A percentile compares a stretch with the other conserved stretches of the same genome.
Evolutionary conservation across 1,140 invertebrate species (phyloP).

Genomic region (Pogonomyrmex californicus): DNA sequence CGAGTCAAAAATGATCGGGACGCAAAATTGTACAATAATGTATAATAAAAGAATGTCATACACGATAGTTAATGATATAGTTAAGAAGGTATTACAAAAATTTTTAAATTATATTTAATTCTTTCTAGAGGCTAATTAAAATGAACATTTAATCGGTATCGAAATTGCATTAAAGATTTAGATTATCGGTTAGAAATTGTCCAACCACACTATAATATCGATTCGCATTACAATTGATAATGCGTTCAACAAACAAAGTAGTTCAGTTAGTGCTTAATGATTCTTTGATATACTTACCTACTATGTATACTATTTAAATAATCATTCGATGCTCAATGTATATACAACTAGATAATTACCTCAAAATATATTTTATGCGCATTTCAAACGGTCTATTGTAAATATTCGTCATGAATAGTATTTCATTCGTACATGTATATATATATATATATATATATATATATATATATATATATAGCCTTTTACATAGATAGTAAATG

Average conservation of each 20-base stretch:
- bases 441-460: too few species aligned
- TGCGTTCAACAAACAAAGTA: too few species aligned
- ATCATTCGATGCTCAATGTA: neutral
- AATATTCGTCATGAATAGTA: neutral
- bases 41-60: neutral
- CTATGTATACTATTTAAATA: neutral
- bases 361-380: slow-evolving; percentile 12
- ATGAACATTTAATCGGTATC: too few species aligned
- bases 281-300: neutral
- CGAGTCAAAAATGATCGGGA: neutral
- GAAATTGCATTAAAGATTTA: too few species aligned
- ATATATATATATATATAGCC: neutral
- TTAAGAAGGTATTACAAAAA: neutral
- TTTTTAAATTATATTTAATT: neutral
- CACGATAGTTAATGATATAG: neutral
- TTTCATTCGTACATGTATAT: too few species aligned
- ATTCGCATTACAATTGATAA: too few species aligned
- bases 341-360: neutral
- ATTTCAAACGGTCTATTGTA: slow-evolving; percentile 1
- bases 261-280: too few species aligned
- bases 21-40: neutral
- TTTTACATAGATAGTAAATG: neutral
- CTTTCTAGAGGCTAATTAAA: neutral
- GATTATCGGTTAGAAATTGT: too few species aligned
- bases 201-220: too few species aligned